Evolutionary conservation across 2,113 vertebrate species (phyloP), one percentile per base, ranked within the genome.

Genomic region (Ictalurus punctatus): DNA sequence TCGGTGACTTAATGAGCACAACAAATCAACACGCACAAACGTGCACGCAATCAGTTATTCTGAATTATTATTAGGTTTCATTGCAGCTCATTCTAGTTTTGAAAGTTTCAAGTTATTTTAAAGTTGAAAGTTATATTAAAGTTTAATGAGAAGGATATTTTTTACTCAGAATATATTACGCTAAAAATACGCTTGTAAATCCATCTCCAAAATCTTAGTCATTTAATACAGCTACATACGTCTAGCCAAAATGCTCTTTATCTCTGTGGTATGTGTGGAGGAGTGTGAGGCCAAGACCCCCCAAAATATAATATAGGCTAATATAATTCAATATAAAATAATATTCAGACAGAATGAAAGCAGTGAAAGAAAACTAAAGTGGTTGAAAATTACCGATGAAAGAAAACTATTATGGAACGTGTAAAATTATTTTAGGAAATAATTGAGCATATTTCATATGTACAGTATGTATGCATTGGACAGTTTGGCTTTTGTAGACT

Each of bases 1-100:
- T 92, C 65, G 78, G 90, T 91, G 25, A 13, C 34, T 88, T 37
- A 63, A 65, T 30, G 37, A 80, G 13, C 25, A 87, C 21, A 87
- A 40, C 40, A 17, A 56, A 44, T 63, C 52, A 61, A 44, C 37
- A 69, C 27, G n/a, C 10, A 44, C 21, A 63, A 27, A 63, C 44
- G 81, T 83, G 56, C 81, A 23, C 19, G 56, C 30, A 25, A 7
- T 83, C 59, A 25, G 59, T 40, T 83, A 83, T 25, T 40, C 19
- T 61, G 30, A 82, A 59, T 82, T 37, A 83, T 27, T 44, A 63
- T 83, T 9, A 63, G 58, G 21, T 6, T 63, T 61, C 58, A 83
- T 63, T 63, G 14, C 81, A 83, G 21, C 23, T 63, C 58, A 83
- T 83, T 83, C 63, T 63, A 44, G 16, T 59, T 82, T 40, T 48